Evolutionary conservation across 35 echinoderm and acorn worm genomes (phyloP).

Genomic region (Heliocidaris erythrogramma): DNA sequence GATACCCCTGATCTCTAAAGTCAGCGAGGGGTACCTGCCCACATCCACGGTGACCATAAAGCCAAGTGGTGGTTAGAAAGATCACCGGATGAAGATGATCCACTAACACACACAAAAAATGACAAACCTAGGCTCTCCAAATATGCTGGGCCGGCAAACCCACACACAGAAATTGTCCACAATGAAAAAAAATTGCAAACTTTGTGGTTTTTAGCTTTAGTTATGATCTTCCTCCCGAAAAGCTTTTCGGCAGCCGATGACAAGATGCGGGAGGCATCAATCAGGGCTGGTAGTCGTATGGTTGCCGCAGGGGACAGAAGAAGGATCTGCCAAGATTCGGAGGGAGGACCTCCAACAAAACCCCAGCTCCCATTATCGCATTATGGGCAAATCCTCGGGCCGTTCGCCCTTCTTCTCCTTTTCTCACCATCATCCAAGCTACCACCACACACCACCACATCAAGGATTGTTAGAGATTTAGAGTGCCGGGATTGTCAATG

Average conservation of each 20-base stretch:
- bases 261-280: constrained; percentile 29
- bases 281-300: constrained; percentile 22
- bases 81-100: constrained; percentile 1
- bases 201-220: constrained; percentile 10
- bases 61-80: background rate
- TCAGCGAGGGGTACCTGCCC: background rate
- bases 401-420: background rate
- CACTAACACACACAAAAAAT: background rate
- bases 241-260: background rate
- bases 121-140: background rate
- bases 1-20: constrained; percentile 9
- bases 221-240: constrained; percentile 10
- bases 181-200: background rate
- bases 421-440: background rate
- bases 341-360: constrained; percentile 39
- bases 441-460: background rate
- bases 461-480: constrained; percentile 9
- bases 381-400: constrained; percentile 41
- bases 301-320: constrained; percentile 44
- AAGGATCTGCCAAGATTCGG: constrained; percentile 9
- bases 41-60: background rate
- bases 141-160: background rate
- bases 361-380: constrained; percentile 42
- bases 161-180: background rate
- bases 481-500: background rate